phyloP scores from a whole-genome alignment of 2,888 invertebrate species.

The Tipula helvola region DNA sequence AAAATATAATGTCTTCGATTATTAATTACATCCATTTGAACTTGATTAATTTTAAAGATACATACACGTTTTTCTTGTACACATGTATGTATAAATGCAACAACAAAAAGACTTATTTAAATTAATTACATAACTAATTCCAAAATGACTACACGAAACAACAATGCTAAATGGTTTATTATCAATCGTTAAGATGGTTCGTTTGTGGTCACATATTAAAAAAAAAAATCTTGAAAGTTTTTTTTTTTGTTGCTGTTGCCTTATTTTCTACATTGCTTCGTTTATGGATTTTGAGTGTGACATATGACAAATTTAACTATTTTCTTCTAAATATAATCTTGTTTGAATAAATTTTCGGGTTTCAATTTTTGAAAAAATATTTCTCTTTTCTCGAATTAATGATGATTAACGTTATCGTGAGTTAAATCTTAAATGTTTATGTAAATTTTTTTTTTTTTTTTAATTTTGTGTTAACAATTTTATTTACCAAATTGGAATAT shows the following conservation, averaged over 20 bases:
- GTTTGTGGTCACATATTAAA: not conserved
- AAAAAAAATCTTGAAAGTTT: not conserved
- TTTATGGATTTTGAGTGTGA: not conserved
- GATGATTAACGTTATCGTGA: not conserved
- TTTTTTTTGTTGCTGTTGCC: not conserved
- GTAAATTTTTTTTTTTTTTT: not conserved
- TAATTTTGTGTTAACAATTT: not conserved
- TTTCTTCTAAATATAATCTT: not conserved
- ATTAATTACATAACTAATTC: slow-evolving; percentile 4
- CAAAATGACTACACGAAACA: slow-evolving; percentile 4
- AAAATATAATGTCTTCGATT: not conserved
- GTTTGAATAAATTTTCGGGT: not conserved
- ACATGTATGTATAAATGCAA: not conserved
- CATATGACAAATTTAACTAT: not conserved
- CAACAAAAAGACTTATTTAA: not conserved
- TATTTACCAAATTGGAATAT: not conserved
- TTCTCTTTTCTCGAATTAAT: not conserved
- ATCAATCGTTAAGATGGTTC: not conserved
- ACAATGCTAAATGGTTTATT: slow-evolving; percentile 4
- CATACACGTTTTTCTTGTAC: not conserved
- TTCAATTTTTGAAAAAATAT: not conserved
- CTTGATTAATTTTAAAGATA: not conserved
- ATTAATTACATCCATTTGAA: not conserved
- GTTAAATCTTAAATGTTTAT: slow-evolving; percentile 4
- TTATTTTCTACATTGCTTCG: not conserved